phyloP scores from a whole-genome alignment of 2,113 vertebrate genomes.

The Ctenodactylus gundi region DNA sequence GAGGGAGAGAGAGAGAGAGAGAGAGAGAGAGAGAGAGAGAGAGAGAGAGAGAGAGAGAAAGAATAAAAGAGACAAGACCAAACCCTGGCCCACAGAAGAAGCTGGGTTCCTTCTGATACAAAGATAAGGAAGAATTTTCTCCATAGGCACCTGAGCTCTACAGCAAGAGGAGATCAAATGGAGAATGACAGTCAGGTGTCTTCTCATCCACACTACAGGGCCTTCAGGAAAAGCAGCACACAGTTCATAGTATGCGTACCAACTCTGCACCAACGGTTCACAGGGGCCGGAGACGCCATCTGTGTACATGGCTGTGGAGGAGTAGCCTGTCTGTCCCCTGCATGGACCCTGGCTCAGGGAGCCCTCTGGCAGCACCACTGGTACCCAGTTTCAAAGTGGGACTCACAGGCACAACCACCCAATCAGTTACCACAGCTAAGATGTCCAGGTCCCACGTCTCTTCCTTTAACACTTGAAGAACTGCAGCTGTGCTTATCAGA shows the following conservation, averaged over 20 bases:
- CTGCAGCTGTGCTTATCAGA: background rate
- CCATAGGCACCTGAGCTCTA: background rate
- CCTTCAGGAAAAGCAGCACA: background rate
- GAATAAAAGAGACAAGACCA: background rate
- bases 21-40: background rate
- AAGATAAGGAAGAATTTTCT: background rate
- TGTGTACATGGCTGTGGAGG: accelerated
- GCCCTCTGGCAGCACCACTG: too few relatives aligned
- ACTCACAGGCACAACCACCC: background rate
- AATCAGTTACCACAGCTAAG: background rate
- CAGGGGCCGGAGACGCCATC: background rate
- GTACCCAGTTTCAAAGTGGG: background rate
- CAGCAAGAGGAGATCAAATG: background rate
- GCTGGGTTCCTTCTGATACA: background rate
- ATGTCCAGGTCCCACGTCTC: background rate
- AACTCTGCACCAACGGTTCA: background rate
- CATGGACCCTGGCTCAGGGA: accelerated
- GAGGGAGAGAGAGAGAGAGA: background rate
- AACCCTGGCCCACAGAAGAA: background rate
- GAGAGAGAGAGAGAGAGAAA: background rate
- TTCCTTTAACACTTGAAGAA: background rate
- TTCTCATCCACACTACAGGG: background rate
- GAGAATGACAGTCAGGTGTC: accelerated
- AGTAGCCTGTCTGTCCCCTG: background rate
- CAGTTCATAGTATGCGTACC: background rate